These are phyloP conservation scores for Mythimna pallens DNA, from an alignment of 2,888 invertebrate genomes.

Conservation along the genomic window DNA sequence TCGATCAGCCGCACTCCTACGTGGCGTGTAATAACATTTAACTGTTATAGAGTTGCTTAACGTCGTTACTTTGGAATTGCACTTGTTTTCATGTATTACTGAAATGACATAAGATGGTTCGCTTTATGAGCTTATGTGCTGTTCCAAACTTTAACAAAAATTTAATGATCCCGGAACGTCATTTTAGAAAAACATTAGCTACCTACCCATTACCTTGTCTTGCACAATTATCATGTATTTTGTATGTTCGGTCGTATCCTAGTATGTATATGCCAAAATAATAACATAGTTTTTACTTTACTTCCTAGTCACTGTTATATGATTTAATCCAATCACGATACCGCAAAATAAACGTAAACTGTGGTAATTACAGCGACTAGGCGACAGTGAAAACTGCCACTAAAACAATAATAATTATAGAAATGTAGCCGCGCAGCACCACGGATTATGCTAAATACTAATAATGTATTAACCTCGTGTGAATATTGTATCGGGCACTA, in stretches of 20 bases:
- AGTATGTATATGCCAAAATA: background rate
- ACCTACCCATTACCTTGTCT: no score
- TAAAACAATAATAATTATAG: background rate
- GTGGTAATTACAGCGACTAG: background rate
- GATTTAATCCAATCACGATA: slow-evolving; percentile 7
- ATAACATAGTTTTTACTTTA: no score
- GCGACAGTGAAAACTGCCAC: background rate
- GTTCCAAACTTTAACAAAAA: background rate
- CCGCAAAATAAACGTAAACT: slow-evolving; percentile 9
- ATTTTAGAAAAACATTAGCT: background rate
- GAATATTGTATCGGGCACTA: slow-evolving; percentile 43
- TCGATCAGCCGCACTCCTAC: background rate
- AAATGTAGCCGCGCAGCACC: background rate
- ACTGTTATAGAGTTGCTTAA: slow-evolving; percentile 20
- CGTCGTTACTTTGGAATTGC: slow-evolving; percentile 2
- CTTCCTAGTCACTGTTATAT: background rate
- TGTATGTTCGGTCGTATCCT: background rate
- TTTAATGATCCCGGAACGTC: background rate
- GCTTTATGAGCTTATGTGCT: slow-evolving; percentile 7
- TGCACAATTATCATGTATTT: background rate
- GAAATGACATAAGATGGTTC: slow-evolving; percentile 4
- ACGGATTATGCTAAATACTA: slow-evolving; percentile 8
- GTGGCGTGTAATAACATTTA: slow-evolving; percentile 11
- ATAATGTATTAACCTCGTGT: slow-evolving; percentile 35
- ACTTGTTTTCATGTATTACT: slow-evolving; percentile 1